These are phyloP conservation scores for Choreutis nemorana DNA, from an alignment of 2,888 invertebrate species.

Conservation along the genomic window DNA sequence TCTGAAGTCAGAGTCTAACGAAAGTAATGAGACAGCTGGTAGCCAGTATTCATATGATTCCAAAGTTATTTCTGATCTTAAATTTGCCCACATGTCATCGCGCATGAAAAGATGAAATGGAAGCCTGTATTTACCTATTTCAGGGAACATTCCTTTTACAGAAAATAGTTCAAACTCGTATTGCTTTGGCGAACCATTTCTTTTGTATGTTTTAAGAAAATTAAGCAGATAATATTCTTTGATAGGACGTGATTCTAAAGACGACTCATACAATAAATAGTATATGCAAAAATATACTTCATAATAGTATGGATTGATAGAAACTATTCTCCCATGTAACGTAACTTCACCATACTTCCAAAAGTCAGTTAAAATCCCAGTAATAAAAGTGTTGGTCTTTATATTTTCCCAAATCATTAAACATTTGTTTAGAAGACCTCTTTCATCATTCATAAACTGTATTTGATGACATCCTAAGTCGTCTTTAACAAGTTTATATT, in stretches of 20 bases:
- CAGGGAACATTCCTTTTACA: conserved; percentile 57
- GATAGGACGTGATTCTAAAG: conserved; percentile 27
- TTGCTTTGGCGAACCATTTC: conserved; percentile 51
- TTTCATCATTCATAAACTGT: conserved; percentile 30
- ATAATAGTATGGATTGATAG: conserved; percentile 56
- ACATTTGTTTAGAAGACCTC: conserved; percentile 31
- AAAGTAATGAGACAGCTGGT: conserved; percentile 41
- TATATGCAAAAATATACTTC: conserved; percentile 55
- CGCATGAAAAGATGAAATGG: conserved; percentile 58
- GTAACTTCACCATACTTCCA: conserved; percentile 59
- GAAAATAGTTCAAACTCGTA: conserved; percentile 59
- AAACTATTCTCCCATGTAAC: conserved; percentile 44
- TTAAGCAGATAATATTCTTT: conserved; percentile 52
- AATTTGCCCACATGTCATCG: conserved; percentile 58
- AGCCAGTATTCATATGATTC: conserved; percentile 59
- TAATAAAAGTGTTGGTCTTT: conserved; percentile 39
- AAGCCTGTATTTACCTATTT: conserved; percentile 54
- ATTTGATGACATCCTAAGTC: conserved; percentile 35
- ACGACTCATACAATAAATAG: conserved; percentile 32
- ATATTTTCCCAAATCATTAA: conserved; percentile 47
- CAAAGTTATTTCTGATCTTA: conserved; percentile 58
- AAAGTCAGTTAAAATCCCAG: conserved; percentile 47
- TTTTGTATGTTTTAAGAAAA: conserved; percentile 47
- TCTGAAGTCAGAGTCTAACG: conserved; percentile 47
- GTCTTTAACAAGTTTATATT: conserved; percentile 36